phyloP scores from a whole-genome alignment of 2,888 invertebrate genomes.

The Cheilosia soror region DNA sequence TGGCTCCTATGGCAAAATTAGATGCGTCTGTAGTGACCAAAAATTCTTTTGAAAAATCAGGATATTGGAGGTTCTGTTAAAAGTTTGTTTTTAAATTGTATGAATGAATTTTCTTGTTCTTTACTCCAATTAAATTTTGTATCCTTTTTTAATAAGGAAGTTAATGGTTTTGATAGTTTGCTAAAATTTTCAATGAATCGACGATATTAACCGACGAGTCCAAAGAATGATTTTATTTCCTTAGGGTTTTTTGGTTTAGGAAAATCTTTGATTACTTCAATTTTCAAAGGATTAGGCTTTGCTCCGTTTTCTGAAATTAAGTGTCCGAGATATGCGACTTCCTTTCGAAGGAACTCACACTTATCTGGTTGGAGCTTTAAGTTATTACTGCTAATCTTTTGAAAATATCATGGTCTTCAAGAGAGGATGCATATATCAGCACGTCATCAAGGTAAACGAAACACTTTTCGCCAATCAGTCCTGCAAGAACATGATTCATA shows the following conservation, averaged over 20 bases:
- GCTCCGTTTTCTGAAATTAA: neutral
- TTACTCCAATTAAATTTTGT: neutral
- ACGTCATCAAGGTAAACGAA: neutral
- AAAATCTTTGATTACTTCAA: constrained; percentile 4
- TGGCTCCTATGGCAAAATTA: constrained; percentile 2
- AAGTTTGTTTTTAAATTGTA: neutral
- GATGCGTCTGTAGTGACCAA: neutral
- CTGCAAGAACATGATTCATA: neutral
- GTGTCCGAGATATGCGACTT: too few species aligned
- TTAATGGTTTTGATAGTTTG: neutral
- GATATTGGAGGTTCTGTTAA: neutral
- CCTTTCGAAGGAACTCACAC: too few species aligned
- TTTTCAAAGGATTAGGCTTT: neutral
- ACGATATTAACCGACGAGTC: neutral
- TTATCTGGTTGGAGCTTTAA: too few species aligned
- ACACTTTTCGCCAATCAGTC: neutral
- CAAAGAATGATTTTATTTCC: neutral
- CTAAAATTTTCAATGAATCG: neutral
- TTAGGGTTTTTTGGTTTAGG: neutral
- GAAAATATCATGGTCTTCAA: neutral
- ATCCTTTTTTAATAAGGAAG: constrained; percentile 9
- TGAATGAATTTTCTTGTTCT: neutral
- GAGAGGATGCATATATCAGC: neutral
- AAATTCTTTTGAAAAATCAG: neutral
- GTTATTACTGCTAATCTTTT: too few species aligned